A percentile compares a stretch with the other conserved stretches of the same genome.
These are phyloP conservation scores for Noctua pronuba DNA, from an alignment of 2,888 invertebrate genomes.

Conservation along the genomic window DNA sequence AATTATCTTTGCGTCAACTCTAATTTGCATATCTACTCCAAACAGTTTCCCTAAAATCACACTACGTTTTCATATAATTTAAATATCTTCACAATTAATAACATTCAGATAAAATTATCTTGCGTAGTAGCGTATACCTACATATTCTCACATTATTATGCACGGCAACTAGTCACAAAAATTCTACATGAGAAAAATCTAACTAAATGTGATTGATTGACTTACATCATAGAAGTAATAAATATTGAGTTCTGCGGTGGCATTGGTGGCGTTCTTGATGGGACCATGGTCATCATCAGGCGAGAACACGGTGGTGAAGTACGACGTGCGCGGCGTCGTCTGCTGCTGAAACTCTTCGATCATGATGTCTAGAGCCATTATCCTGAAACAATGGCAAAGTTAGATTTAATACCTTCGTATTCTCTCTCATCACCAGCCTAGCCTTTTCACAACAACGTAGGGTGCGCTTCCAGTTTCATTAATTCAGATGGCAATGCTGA, in stretches of 20 bases:
- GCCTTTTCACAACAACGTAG: not conserved
- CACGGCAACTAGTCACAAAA: not conserved
- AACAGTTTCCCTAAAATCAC: not conserved
- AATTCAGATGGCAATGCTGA: not conserved
- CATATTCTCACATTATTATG: not conserved
- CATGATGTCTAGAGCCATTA: conserved; percentile 80
- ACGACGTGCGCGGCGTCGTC: conserved; percentile 77
- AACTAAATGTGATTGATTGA: not conserved
- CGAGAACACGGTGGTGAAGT: conserved; percentile 72
- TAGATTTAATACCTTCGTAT: not conserved
- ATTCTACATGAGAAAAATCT: no score
- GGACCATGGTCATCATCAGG: conserved; percentile 64
- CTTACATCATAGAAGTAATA: conserved; percentile 84
- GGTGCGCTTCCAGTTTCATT: not conserved
- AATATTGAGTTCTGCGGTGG: conserved; percentile 74
- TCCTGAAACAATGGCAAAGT: conserved; percentile 68
- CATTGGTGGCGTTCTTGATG: conserved; percentile 70
- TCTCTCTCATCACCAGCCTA: not conserved
- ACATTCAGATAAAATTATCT: not conserved
- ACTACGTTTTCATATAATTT: conserved; percentile 11
- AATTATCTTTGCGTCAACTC: not conserved
- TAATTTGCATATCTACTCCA: not conserved
- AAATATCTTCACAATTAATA: not conserved
- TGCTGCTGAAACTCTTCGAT: conserved; percentile 77
- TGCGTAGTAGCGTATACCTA: not conserved